A percentile compares a stretch with the other conserved stretches of the same genome.
Conservation (phyloP, 1,140 invertebrate species). For the Riptortus pedestris region DNA sequence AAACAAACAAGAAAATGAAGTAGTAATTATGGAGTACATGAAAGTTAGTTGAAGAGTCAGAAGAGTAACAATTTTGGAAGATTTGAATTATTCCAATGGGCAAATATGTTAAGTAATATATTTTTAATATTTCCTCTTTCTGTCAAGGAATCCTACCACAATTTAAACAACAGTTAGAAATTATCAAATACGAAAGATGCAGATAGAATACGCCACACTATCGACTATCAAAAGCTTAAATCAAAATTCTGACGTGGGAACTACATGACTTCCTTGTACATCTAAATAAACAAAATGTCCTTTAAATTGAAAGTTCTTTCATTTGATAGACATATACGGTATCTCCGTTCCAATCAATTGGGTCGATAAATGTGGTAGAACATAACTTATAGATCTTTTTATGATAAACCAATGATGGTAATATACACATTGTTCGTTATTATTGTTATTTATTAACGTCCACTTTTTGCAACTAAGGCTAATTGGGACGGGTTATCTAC, state of each 20-base stretch:
- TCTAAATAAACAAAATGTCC: too few relatives aligned
- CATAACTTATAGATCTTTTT: too few relatives aligned
- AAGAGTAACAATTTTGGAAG: not conserved
- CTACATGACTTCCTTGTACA: too few relatives aligned
- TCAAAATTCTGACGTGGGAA: too few relatives aligned
- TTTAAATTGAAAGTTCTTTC: too few relatives aligned
- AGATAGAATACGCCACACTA: too few relatives aligned
- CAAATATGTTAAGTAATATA: not conserved
- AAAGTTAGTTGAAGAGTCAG: not conserved
- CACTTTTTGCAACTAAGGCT: too few relatives aligned
- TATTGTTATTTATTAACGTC: too few relatives aligned
- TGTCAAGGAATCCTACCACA: not conserved
- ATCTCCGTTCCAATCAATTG: not conserved
- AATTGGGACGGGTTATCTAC: too few relatives aligned
- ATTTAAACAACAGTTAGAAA: not conserved
- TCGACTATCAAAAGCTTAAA: too few relatives aligned
- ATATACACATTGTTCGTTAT: not conserved
- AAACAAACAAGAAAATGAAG: slow-evolving; percentile 31
- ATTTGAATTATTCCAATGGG: not conserved
- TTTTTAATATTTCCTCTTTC: not conserved
- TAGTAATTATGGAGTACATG: not conserved
- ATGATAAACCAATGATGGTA: too few relatives aligned
- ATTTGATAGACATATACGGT: not conserved
- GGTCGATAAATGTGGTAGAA: too few relatives aligned
- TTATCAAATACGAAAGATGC: not conserved